phyloP scores from a whole-genome alignment of 2,113 vertebrate species.

The Origma solitaria region DNA sequence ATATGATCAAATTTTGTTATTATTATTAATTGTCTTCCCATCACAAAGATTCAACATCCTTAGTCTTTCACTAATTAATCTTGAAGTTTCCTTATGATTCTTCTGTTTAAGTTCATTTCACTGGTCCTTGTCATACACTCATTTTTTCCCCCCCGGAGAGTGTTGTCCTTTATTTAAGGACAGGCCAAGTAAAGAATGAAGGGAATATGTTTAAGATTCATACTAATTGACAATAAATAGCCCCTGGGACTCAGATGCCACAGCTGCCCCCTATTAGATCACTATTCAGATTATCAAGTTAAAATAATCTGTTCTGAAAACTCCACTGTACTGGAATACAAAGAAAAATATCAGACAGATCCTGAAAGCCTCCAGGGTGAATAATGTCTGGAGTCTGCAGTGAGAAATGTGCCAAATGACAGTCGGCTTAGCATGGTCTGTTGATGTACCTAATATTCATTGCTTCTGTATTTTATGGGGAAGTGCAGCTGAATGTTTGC shows the following conservation, averaged over 20 bases:
- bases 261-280: constrained; percentile 74
- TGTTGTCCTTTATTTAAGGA: constrained; percentile 61
- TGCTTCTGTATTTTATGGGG: constrained; percentile 13
- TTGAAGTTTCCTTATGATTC: constrained; percentile 45
- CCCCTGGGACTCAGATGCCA: constrained; percentile 63
- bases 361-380: constrained; percentile 66
- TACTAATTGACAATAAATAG: constrained; percentile 76
- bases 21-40: constrained; percentile 44
- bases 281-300: constrained; percentile 75
- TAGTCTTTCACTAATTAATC: constrained; percentile 55
- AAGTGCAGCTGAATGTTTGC: constrained; percentile 39
- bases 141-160: background rate
- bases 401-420: constrained; percentile 62
- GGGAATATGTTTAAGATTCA: constrained; percentile 71
- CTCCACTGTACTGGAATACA: constrained; percentile 55
- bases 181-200: constrained; percentile 63
- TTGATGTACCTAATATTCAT: constrained; percentile 52
- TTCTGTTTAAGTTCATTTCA: constrained; percentile 44
- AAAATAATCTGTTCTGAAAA: constrained; percentile 79
- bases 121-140: background rate
- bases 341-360: constrained; percentile 59
- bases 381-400: constrained; percentile 66
- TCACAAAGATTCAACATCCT: constrained; percentile 49
- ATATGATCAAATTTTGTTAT: background rate
- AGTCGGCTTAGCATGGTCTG: constrained; percentile 42